Evolutionary conservation across 2,888 invertebrate genomes (phyloP), one percentile per base, ranked within the genome.

Genomic region (Heliothis peltigera): DNA sequence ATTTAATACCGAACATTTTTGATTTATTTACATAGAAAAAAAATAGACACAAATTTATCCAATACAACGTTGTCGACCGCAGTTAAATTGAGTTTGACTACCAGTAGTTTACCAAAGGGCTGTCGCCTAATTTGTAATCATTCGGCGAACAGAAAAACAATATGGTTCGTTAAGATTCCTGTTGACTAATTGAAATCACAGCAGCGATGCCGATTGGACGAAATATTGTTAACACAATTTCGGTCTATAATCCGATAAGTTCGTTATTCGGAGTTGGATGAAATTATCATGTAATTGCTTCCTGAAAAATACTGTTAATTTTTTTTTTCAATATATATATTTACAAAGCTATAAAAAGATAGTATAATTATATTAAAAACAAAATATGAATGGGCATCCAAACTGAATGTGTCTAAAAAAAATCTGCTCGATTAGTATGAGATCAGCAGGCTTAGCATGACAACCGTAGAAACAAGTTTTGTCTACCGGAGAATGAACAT

Each of bases 41-140:
- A 58, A 68, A 43, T 47, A 43, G 21, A 52, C 17, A 28, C 39
- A 63, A n/a, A 56, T 49, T n/a, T 32, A 48, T 59, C 32, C 52
- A 47, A 49, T 46, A 25, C 58, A 65, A 70, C 66, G 61, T 51
- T 71, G 66, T 74, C 67, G 61, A 57, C 54, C 22, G 51, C 64
- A 79, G 59, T 76, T 70, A 71, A 71, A 79, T 78, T 78, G 48
- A 73, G 64, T 79, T 79, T 54, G 55, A 56, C 57, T 32, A 48
- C 12, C 65, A 63, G 58, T 67, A 76, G 74, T 79, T 64, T 19
- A 51, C 21, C 55, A 79, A 79, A 71, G 69, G 60, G 44, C 49
- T 44, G 19, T 39, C 22, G 19, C 17, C 73, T 76, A 66, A 74
- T 79, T 79, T 71, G 67, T 76, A 79, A 71, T 71, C 76, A 68